These are phyloP conservation scores for Coenobita brevimanus DNA, from an alignment of 1,140 invertebrate genomes.

Conservation along the genomic window DNA sequence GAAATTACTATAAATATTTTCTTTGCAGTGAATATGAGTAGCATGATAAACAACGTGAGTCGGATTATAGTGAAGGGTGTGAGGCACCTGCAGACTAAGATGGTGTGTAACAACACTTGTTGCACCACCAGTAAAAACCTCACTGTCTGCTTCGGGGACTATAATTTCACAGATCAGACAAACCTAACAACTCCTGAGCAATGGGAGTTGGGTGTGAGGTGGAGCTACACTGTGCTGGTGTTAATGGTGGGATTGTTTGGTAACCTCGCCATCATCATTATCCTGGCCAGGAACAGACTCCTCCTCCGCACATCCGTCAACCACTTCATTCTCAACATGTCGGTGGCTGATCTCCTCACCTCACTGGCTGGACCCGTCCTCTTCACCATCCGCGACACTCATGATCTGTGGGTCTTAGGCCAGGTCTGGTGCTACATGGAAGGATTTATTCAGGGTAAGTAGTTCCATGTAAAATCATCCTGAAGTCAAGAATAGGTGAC, in stretches of 20 bases:
- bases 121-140: too few relatives aligned
- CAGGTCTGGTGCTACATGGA: slow-evolving; percentile 81
- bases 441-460: slow-evolving; percentile 80
- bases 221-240: slow-evolving; percentile 10
- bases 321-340: slow-evolving; percentile 86
- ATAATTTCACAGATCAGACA: slow-evolving; percentile 30
- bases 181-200: not conserved
- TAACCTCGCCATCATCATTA: slow-evolving; percentile 38
- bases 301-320: slow-evolving; percentile 75
- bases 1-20: too few relatives aligned
- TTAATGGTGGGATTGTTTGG: slow-evolving; percentile 4
- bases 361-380: slow-evolving; percentile 84
- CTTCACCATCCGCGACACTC: slow-evolving; percentile 81
- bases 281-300: slow-evolving; percentile 34
- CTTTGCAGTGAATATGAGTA: too few relatives aligned
- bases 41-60: too few relatives aligned
- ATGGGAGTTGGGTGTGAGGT: slow-evolving; percentile 28
- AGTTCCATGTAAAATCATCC: slow-evolving; percentile 10
- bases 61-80: too few relatives aligned
- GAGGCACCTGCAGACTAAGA: too few relatives aligned
- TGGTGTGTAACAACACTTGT: slow-evolving; percentile 22
- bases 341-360: slow-evolving; percentile 83
- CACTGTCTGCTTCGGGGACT: not conserved
- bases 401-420: slow-evolving; percentile 84
- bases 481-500: too few relatives aligned